Base-by-base conservation (phyloP, 2,113 vertebrate genomes). In the Nothoprocta pentlandii region DNA sequence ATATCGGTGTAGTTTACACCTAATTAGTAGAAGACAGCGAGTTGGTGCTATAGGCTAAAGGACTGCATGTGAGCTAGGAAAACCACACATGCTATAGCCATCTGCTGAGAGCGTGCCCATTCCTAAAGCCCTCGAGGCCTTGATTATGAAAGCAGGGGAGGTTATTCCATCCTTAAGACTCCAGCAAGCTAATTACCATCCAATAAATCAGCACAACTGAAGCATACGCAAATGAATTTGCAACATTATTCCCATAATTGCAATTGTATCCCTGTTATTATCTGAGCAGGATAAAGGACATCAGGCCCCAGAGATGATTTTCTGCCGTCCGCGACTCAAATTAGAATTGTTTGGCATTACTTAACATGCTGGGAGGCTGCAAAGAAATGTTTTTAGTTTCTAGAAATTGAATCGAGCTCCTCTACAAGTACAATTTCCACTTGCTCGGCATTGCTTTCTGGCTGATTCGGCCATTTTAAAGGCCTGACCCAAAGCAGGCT, bases 91-190 rank as follows among this genome's bases (percentile, higher is more conserved):
- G 25, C 54, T 21, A 67, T 56, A 89, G 80, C 94, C 91, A 62
- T 88, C 79, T 94, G 88, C 88, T 80, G 63, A 75, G 16, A 89
- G 92, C 77, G 6, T 77, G 42, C 73, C 67, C 73, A 30, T 70
- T 92, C 97, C 80, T 9, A 2, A 83, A 91, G 90, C 20, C 90
- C 89, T 85, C 36, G 42, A 53, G 87, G 94, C 96, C 93, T 97
- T 81, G 85, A 94, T 97, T 97, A 97, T 96, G 96, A 88, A 97
- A 96, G 96, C 96, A 42, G 46, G 63, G 67, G 53, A 62, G 36
- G 94, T 94, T 93, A 95, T 96, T 81, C 88, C 84, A 56, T 88
- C 85, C 87, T 79, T 85, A 92, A 79, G 85, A 79, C 69, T 89
- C 82, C 79, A 32, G 93, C 76, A 87, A 94, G 95, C 54, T 96